Conservation (phyloP, 2,797 vertebrate genomes). For the Betta splendens region DNA sequence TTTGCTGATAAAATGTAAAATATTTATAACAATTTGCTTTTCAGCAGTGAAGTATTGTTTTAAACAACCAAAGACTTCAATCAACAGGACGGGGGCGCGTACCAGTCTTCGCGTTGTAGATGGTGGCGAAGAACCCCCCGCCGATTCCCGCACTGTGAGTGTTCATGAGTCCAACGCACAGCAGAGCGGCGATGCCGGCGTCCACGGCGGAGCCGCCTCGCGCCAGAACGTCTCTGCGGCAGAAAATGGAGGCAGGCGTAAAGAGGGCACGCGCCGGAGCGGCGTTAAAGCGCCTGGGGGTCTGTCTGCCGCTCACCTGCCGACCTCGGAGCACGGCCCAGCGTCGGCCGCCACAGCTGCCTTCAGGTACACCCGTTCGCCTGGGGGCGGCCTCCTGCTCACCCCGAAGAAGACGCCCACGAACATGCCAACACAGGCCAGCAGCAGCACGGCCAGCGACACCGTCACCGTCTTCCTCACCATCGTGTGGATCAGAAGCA, state of each 20-base stretch:
- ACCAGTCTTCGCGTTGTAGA: conserved; percentile 87
- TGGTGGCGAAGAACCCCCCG: conserved; percentile 90
- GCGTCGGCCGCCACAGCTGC: conserved; percentile 91
- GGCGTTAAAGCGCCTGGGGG: no score
- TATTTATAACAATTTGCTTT: no score
- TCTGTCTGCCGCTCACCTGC: conserved; percentile 90
- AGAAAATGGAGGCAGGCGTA: no score
- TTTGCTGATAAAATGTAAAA: no score
- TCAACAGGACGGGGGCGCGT: conserved; percentile 11
- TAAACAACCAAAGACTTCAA: neutral
- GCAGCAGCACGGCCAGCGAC: conserved; percentile 56
- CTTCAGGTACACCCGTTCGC: conserved; percentile 60
- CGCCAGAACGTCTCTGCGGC: conserved; percentile 84
- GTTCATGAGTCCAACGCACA: conserved; percentile 91
- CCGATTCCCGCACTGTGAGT: conserved; percentile 95
- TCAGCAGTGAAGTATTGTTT: no score
- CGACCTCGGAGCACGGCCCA: conserved; percentile 86
- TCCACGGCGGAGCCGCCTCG: conserved; percentile 91
- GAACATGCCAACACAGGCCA: conserved; percentile 73
- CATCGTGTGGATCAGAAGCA: conserved; percentile 58
- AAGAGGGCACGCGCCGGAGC: no score
- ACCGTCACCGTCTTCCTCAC: conserved; percentile 53
- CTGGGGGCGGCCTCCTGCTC: conserved; percentile 4
- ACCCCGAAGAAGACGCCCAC: conserved; percentile 83
- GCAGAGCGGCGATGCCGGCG: conserved; percentile 86